Evolutionary conservation across 2,888 invertebrate genomes (phyloP), one percentile per base, ranked within the genome.

Genomic region (Brachylomia viminalis): DNA sequence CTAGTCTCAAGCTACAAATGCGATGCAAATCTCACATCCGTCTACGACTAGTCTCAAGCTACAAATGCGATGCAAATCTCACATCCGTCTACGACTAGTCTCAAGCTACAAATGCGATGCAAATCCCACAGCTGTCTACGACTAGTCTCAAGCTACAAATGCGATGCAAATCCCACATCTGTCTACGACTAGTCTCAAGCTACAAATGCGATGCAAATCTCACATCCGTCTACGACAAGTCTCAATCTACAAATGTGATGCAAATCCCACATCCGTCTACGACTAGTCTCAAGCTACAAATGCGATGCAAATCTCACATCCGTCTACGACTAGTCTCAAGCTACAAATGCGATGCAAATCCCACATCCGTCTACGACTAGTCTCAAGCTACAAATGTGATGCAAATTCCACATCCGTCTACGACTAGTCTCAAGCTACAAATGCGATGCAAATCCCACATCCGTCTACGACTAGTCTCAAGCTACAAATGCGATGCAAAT

Each of bases 401-500:
- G 82, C 27, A 83, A 85, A 85, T 72, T 76, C 65, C 33, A 71
- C 64, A 75, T 71, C 66, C 83, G 58, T 65, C 49, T 73, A n/a
- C 76, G 66, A 69, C 49, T 66, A 75, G 58, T 38, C 30, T n/a
- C n/a, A n/a, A n/a, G n/a, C n/a, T n/a, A n/a, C 33, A 33, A 33
- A 38, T 2, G 38, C 38, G 38, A 38, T 38, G 38, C 38, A 38
- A 38, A 38, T 38, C 38, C 38, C 38, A 38, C 6, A 38, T 38
- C 38, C 5, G 38, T 38, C 38, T 38, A 38, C 5, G 38, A 38
- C 38, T 38, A 38, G 38, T 38, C 38, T 38, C n/a, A n/a, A n/a
- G n/a, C n/a, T n/a, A n/a, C 13, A 61, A 74, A 82, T 75, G 61
- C 15, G 52, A 80, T 84, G 82, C 27, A 83, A 85, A 85, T 72